Base-by-base conservation (phyloP, 2,888 invertebrate genomes). In the Bellardia bayeri region DNA sequence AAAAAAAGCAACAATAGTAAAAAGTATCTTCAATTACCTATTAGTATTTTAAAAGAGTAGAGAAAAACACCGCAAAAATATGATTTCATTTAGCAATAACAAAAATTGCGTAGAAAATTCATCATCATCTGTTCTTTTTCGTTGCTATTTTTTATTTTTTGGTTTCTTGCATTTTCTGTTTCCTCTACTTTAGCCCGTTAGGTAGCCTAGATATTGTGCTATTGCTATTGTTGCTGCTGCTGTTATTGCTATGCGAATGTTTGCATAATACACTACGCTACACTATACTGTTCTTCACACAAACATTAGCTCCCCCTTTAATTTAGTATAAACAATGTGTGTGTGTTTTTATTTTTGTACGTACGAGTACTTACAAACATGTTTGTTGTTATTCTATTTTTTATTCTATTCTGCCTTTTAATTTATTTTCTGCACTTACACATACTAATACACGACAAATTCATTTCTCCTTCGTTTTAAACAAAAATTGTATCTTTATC, bases 381-480 rank as follows among this genome's bases (percentile, higher is more conserved):
- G 42, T 42, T 64, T 37, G 64, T 64, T 64, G 64, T 64, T 64
- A 16, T 64, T 64, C 42, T 42, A 13, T n/a, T 64, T 64, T 54
- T 64, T 40, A 6, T 40, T 16, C 13, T 13, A 33, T 40, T 64
- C 42, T 64, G 7, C 4, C n/a, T 64, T 64, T 56, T n/a, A 8
- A 16, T 64, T 64, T 64, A 64, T 64, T 16, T 42, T 64, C 33
- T 61, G 64, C 64, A 64, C 64, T 42, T 42, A 64, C 64, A 42
- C 64, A 64, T 42, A 40, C 40, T 30, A 16, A 9, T 9, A 33
- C n/a, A 45, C n/a, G 51, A 7, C 23, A 61, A 61, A 33, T 61
- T 13, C 14, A 33, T 33, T 61, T 23, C 58, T 13, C 30, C 13
- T 56, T 56, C 56, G 56, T 56, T 56, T 56, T 23, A 56, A 61